Conservation (phyloP, 2,113 vertebrate genomes). For the Eublepharis macularius region DNA sequence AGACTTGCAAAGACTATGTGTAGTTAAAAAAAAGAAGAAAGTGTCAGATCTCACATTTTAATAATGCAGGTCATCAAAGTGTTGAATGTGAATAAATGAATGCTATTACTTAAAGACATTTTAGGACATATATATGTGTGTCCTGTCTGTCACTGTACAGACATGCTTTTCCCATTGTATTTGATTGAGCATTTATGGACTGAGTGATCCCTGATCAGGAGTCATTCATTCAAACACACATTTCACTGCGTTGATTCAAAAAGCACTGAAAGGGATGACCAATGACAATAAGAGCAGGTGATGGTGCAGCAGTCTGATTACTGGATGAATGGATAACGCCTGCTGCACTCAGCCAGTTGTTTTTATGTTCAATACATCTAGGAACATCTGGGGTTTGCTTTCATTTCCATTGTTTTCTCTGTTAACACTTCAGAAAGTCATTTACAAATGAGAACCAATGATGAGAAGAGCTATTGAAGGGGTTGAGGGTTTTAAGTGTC, state of each 20-base stretch:
- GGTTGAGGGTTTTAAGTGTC: constrained; percentile 21
- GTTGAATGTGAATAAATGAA: neutral
- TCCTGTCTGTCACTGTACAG: neutral
- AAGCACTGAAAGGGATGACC: constrained; percentile 18
- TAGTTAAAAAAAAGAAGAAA: neutral
- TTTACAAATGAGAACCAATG: constrained; percentile 11
- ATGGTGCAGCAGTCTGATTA: neutral
- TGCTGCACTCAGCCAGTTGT: neutral
- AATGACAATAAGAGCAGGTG: neutral
- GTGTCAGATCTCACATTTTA: neutral
- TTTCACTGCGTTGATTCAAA: constrained; percentile 11
- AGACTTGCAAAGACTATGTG: neutral
- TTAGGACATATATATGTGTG: neutral
- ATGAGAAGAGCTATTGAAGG: constrained; percentile 9
- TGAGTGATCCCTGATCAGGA: neutral
- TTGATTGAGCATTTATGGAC: constrained; percentile 14
- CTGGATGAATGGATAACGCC: constrained; percentile 22
- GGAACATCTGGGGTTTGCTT: neutral
- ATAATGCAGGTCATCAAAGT: neutral
- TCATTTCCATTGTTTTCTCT: constrained; percentile 13
- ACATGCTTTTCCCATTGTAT: constrained; percentile 16
- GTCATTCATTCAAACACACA: neutral
- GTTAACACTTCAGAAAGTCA: neutral
- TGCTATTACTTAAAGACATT: neutral
- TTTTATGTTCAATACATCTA: neutral